Conservation (phyloP, 2,113 vertebrate species). For the Erythrolamprus reginae region DNA sequence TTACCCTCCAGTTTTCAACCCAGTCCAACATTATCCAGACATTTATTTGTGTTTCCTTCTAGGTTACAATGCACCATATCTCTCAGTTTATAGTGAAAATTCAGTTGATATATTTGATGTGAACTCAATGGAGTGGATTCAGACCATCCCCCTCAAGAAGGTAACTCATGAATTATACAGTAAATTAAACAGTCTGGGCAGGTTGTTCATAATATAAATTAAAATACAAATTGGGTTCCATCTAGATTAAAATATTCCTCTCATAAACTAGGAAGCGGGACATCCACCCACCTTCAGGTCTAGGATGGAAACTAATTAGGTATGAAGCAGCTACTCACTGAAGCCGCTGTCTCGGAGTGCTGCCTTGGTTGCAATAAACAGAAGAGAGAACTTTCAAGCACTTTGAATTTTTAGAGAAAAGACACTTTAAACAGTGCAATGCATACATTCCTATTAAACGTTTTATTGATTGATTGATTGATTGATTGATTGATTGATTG, state of each 20-base stretch:
- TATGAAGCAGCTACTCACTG: background rate
- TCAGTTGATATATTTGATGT: constrained; percentile 94
- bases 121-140: constrained; percentile 99
- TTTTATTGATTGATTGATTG: too few species aligned
- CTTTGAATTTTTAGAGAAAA: background rate
- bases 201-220: background rate
- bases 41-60: background rate
- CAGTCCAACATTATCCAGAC: background rate
- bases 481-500: too few species aligned
- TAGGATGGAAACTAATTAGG: background rate
- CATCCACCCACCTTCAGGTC: background rate
- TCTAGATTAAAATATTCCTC: background rate
- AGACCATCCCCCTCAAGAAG: constrained; percentile 97
- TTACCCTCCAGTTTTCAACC: background rate
- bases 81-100: constrained; percentile 97
- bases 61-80: constrained; percentile 98
- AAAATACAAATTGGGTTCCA: background rate
- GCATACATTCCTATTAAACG: background rate
- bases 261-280: background rate
- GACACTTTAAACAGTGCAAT: background rate
- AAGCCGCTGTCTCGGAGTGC: background rate
- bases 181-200: background rate
- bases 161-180: constrained; percentile 58
- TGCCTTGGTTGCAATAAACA: background rate
- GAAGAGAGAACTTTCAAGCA: background rate